Evolutionary conservation across 2,888 invertebrate species (phyloP).

Genomic region (Eucera pruinosa): DNA sequence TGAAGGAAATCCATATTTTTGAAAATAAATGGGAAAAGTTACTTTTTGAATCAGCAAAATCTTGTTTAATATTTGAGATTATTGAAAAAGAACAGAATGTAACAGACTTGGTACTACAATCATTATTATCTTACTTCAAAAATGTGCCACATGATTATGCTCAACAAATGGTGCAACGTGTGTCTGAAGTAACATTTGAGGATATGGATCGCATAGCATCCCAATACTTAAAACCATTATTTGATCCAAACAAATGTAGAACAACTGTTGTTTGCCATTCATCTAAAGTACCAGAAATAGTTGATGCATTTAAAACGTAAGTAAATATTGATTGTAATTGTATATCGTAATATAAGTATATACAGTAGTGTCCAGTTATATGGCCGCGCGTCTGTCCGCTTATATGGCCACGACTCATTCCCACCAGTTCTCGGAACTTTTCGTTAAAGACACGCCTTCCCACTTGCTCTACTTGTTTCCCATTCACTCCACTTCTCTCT

Average conservation of each 20-base stretch:
- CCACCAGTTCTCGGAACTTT: no score
- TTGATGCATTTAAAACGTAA: conserved; percentile 88
- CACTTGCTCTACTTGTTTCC: no score
- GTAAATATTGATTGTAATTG: conserved; percentile 70
- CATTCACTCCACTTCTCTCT: no score
- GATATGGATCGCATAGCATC: conserved; percentile 89
- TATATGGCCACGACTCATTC: no score
- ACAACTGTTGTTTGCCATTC: conserved; percentile 92
- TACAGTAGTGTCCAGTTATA: background rate
- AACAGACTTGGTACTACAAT: conserved; percentile 89
- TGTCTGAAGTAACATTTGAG: conserved; percentile 88
- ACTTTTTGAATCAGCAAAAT: conserved; percentile 92
- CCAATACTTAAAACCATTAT: conserved; percentile 89
- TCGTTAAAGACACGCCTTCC: no score
- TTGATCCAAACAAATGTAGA: conserved; percentile 87
- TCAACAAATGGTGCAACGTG: conserved; percentile 88
- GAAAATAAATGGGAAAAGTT: conserved; percentile 89
- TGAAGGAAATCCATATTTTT: conserved; percentile 87
- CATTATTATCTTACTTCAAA: conserved; percentile 90
- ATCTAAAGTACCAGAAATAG: conserved; percentile 89
- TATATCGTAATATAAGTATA: background rate
- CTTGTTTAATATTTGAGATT: conserved; percentile 94
- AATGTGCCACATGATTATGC: conserved; percentile 89
- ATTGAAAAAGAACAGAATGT: conserved; percentile 93
- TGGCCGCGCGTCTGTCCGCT: no score